These are phyloP conservation scores for Trididemnum clinides DNA, from an alignment of 23 tunicate species.

Conservation along the genomic window DNA sequence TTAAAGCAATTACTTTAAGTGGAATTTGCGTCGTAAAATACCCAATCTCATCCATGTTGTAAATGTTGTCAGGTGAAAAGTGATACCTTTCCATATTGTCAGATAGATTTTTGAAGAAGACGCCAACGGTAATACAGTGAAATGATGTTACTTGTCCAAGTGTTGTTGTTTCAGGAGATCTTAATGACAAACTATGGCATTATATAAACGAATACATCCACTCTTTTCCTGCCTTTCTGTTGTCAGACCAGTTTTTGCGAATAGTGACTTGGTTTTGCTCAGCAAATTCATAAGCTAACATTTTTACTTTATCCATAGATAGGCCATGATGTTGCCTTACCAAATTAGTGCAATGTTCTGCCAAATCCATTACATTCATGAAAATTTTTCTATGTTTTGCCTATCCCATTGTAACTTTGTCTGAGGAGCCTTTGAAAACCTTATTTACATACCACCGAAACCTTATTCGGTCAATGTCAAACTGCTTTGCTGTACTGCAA, in stretches of 20 bases:
- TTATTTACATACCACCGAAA: background rate
- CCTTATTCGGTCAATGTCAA: background rate
- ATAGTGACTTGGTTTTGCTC: constrained; percentile 17
- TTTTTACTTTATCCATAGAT: no score
- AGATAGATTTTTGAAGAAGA: constrained; percentile 7
- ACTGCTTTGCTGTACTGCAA: background rate
- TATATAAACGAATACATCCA: background rate
- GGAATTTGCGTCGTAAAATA: constrained; percentile 22
- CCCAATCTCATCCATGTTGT: constrained; percentile 47
- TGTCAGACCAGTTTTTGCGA: constrained; percentile 14
- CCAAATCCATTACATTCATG: background rate
- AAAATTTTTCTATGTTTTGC: constrained; percentile 9
- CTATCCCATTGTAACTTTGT: constrained; percentile 1
- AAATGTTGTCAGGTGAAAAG: constrained; percentile 32
- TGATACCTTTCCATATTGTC: background rate
- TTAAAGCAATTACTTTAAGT: background rate
- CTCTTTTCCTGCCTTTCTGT: constrained; percentile 5
- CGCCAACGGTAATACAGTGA: constrained; percentile 1
- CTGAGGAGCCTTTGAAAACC: background rate
- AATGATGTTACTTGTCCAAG: constrained; percentile 28
- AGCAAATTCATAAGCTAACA: constrained; percentile 20
- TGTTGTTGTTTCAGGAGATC: constrained; percentile 6
- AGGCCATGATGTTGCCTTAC: constrained; percentile 22
- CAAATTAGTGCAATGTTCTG: constrained; percentile 1
- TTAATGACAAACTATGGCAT: constrained; percentile 6